Evolutionary conservation across 2,797 vertebrate genomes (phyloP), one percentile per base, ranked within the genome.

Genomic region (Bradypodion pumilum): DNA sequence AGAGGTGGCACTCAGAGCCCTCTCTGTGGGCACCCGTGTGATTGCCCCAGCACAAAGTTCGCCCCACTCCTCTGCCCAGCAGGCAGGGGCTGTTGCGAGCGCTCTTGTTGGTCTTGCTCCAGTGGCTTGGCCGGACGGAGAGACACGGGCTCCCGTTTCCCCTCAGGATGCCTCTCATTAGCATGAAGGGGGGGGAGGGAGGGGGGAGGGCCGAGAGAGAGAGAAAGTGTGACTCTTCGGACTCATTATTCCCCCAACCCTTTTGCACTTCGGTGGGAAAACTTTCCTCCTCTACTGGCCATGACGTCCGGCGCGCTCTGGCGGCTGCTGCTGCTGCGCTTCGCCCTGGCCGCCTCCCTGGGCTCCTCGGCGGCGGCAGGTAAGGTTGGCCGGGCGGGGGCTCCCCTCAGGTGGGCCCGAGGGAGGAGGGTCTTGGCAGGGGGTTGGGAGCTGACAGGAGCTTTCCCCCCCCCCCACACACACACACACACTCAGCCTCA

Each of bases 121-220:
- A 91, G 88, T 89, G 93, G 94, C 92, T 91, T 91, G 92, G 92
- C 91, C 94, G 85, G 90, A 0, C n/a, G n/a, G n/a, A n/a, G n/a
- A n/a, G n/a, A n/a, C 82, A 88, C 91, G 85, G 93, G 93, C 88
- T 94, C 94, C 88, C 35, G 92, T 90, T 95, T 94, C 93, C 96
- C 96, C 95, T 85, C 90, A 90, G 92, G 94, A 95, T 95, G 95
- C 95, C 96, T 94, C 96, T 96, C 95, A 97, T 96, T 96, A 96
- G 95, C 95, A 96, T 96, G 95, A 91, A 86, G 89, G 40, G n/a
- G n/a, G n/a, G n/a, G n/a, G n/a, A 89, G 93, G 86, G 94, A 87
- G 88, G 87, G 93, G 89, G 91, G 84, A 90, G 86, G 93, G 89
- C 91, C 83, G 90, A 91, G 59, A 52, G 32, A 76, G 59, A 63